Conservation (phyloP, 1,140 invertebrate genomes). For the Manduca sexta region DNA sequence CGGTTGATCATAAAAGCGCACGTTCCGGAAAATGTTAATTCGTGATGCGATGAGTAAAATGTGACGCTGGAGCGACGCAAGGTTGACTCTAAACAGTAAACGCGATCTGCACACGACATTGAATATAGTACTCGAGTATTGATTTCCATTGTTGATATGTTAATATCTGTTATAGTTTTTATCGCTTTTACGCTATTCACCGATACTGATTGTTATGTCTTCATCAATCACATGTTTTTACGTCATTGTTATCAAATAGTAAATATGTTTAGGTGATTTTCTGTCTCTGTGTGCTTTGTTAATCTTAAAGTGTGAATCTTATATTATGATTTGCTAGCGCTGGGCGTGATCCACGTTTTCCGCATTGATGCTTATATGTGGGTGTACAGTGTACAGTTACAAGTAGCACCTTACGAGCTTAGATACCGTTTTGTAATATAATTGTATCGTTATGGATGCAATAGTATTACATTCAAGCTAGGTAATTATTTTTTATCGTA, state of each 20-base stretch:
- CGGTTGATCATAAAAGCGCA: conserved; percentile 6
- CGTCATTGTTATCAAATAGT: neutral
- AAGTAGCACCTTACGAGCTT: too few relatives aligned
- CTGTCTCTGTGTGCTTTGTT: too few relatives aligned
- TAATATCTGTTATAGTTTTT: neutral
- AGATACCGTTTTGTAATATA: too few relatives aligned
- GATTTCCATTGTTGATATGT: conserved; percentile 19
- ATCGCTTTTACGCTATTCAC: neutral
- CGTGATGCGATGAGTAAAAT: conserved; percentile 3
- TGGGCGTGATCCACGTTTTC: too few relatives aligned
- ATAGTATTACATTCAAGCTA: too few relatives aligned
- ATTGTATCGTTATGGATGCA: too few relatives aligned
- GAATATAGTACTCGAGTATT: conserved; percentile 22
- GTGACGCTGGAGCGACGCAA: conserved; percentile 1
- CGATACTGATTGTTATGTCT: neutral
- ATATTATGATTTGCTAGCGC: too few relatives aligned
- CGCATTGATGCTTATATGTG: too few relatives aligned
- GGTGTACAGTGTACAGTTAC: too few relatives aligned
- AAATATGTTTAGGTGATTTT: too few relatives aligned
- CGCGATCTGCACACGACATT: conserved; percentile 20
- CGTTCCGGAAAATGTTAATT: conserved; percentile 26
- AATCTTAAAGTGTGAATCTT: too few relatives aligned
- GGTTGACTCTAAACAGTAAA: conserved; percentile 12
- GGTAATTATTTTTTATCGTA: too few relatives aligned
- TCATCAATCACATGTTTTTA: neutral